Percentiles rank a stretch among this genome's conserved stretches.
These are phyloP conservation scores for Clistopyga incitator DNA, from an alignment of 2,888 invertebrate genomes.

Conservation along the genomic window DNA sequence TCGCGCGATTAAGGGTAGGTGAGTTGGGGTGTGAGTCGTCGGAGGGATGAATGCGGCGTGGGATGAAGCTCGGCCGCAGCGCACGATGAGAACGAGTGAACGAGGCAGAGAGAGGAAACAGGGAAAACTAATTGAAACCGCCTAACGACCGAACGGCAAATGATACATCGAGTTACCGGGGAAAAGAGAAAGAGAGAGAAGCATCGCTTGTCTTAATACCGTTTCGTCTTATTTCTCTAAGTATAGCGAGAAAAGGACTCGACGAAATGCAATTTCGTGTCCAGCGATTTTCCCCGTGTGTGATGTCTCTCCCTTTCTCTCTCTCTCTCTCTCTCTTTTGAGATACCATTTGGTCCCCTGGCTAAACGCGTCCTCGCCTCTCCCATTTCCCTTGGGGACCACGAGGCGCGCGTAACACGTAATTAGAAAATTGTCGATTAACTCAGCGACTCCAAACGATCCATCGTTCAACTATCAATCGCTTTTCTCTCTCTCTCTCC, in stretches of 20 bases:
- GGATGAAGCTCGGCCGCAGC: slow-evolving; percentile 34
- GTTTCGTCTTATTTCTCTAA: slow-evolving; percentile 75
- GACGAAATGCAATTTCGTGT: slow-evolving; percentile 76
- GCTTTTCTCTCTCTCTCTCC: not conserved
- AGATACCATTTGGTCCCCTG: slow-evolving; percentile 35
- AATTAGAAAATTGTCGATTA: slow-evolving; percentile 68
- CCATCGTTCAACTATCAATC: slow-evolving; percentile 65
- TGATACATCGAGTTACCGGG: slow-evolving; percentile 82
- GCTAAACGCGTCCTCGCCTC: slow-evolving; percentile 17
- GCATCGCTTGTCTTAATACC: slow-evolving; percentile 79
- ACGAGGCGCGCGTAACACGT: slow-evolving; percentile 44
- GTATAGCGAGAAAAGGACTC: slow-evolving; percentile 42
- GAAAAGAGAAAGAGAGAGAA: slow-evolving; percentile 70
- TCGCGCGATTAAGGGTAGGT: slow-evolving; percentile 80
- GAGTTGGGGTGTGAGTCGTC: slow-evolving; percentile 51
- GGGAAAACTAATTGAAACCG: slow-evolving; percentile 84
- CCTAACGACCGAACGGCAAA: slow-evolving; percentile 83
- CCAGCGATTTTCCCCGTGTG: slow-evolving; percentile 50
- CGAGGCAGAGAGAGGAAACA: slow-evolving; percentile 73
- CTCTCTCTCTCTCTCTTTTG: slow-evolving; percentile 38
- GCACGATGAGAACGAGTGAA: slow-evolving; percentile 46
- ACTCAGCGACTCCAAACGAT: slow-evolving; percentile 51
- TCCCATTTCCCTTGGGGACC: slow-evolving; percentile 29
- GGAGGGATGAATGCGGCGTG: slow-evolving; percentile 30
- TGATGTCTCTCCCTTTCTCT: slow-evolving; percentile 51